phyloP scores from a whole-genome alignment of 1,140 invertebrate species.

The Ceratina japonica region DNA sequence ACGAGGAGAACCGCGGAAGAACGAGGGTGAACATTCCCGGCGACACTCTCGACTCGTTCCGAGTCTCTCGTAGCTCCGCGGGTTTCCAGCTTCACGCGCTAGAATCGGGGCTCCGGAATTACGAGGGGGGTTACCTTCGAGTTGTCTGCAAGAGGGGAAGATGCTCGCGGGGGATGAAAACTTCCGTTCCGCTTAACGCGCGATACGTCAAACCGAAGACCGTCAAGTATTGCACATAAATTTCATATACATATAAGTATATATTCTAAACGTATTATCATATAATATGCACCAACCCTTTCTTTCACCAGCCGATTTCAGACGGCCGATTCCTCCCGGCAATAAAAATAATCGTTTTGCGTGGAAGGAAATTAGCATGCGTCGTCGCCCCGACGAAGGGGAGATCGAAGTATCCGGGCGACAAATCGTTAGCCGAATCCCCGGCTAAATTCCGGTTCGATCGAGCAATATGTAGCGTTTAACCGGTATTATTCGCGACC shows the following conservation, averaged over 20 bases:
- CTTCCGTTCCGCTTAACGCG: too few species aligned
- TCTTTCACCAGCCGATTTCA: too few species aligned
- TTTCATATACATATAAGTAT: too few species aligned
- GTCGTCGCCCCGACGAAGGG: neutral
- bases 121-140: neutral
- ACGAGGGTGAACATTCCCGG: neutral
- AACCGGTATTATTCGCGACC: constrained; percentile 67
- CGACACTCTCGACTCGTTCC: neutral
- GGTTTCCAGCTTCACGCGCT: neutral
- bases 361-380: too few species aligned
- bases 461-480: constrained; percentile 71
- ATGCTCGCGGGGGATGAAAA: neutral
- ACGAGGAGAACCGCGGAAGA: neutral
- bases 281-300: too few species aligned
- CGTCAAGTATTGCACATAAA: too few species aligned
- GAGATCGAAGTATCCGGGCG: constrained; percentile 28
- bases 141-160: neutral
- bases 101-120: neutral
- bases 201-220: too few species aligned
- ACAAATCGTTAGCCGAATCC: constrained; percentile 69
- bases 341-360: too few species aligned
- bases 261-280: too few species aligned
- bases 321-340: too few species aligned
- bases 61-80: neutral
- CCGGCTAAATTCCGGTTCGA: constrained; percentile 60